Base-by-base conservation (phyloP, 2,888 invertebrate genomes). In the Cheilosia impressa region DNA sequence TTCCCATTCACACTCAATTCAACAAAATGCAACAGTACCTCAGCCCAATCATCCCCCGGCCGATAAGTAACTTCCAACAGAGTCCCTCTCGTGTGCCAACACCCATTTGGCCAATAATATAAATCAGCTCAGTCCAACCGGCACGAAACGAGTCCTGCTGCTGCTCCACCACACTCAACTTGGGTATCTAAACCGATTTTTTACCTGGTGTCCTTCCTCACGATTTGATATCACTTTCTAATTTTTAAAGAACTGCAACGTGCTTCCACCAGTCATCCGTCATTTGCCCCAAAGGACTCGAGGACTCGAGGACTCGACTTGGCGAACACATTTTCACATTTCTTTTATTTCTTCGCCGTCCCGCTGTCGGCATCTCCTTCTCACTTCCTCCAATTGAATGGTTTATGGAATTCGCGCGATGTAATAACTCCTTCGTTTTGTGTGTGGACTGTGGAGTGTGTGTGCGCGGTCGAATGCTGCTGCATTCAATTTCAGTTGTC, bases 401-500 rank as follows among this genome's bases (percentile, higher is more conserved):
- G 81, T 85, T 76, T 80, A 84, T 80, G 60, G 71, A 84, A 80
- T 76, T 68, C 85, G 81, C 85, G 81, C 85, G 81, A 63, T 72
- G 85, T 77, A 85, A 85, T 76, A 85, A 81, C 81, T 85, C 68
- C 69, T 75, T 80, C 75, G 43, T 62, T 65, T 52, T 53, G 22
- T 52, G 45, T 22, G 45, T 62, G 27, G 13, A 27, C 27, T 27
- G 31, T 2, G 27, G 15, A 27, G 47, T 13, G 27, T 57, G 52
- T 24, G 24, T 22, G 27, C 27, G 3, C 17, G 17, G 43, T n/a
- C 24, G 24, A 10, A 55, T 31, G 31, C 31, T 31, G 31, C 31
- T 76, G 85, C 85, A 85, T 85, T 85, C 76, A 85, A 80, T 80
- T 85, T 76, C 72, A 71, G 52, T 62, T 85, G 85, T 81, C 85